phyloP scores from a whole-genome alignment of 2,888 invertebrate species.

The Euplagia quadripunctaria region DNA sequence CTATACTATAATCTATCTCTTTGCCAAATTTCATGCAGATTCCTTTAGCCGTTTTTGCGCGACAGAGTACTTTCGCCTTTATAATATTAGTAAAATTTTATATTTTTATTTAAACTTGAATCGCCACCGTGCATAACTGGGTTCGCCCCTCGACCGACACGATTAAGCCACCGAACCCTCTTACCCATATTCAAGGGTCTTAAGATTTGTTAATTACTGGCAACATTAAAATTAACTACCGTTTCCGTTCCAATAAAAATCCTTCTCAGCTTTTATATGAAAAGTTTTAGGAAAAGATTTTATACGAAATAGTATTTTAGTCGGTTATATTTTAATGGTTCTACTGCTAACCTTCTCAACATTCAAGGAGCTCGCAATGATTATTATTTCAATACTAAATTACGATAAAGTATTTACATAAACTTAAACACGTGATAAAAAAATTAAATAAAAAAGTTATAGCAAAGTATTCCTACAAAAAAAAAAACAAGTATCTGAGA shows the following conservation, averaged over 20 bases:
- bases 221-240: constrained; percentile 83
- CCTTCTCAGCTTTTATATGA: constrained; percentile 58
- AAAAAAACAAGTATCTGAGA: too few relatives aligned
- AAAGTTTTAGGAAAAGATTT: constrained; percentile 54
- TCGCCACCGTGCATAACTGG: constrained; percentile 44
- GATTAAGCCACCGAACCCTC: constrained; percentile 71
- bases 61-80: too few relatives aligned
- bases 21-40: too few relatives aligned
- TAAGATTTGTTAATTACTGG: constrained; percentile 84
- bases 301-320: constrained; percentile 41
- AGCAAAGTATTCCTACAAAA: too few relatives aligned
- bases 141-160: constrained; percentile 49
- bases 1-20: too few relatives aligned
- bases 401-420: not conserved
- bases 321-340: constrained; percentile 8
- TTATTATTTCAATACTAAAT: not conserved
- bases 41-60: too few relatives aligned
- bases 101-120: constrained; percentile 1
- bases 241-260: constrained; percentile 70
- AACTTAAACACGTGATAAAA: not conserved
- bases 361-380: not conserved
- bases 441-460: not conserved
- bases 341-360: not conserved
- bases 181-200: constrained; percentile 77
- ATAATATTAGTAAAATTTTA: not conserved